Base-by-base conservation (phyloP, 2,888 invertebrate genomes). In the Mycalesis mineus region DNA sequence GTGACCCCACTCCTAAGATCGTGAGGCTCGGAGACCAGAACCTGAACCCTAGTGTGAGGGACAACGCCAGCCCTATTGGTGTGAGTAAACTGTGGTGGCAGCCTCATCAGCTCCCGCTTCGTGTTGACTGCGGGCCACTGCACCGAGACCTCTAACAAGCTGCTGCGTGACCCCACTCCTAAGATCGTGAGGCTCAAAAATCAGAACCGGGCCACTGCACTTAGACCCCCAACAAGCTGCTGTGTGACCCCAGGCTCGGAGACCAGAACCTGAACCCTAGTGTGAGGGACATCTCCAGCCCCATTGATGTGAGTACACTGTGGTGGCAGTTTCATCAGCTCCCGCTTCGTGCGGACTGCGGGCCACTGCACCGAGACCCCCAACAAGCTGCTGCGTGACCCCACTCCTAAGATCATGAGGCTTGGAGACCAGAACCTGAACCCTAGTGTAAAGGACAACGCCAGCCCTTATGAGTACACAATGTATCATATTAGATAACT, bases 61-160 rank as follows among this genome's bases (percentile, higher is more conserved):
- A 92, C 53, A 90, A 88, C 0, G n/a, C n/a, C n/a, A n/a, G n/a
- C n/a, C n/a, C n/a, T n/a, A n/a, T n/a, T n/a, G 66, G 67, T 11
- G 68, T 70, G 0, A 75, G 71, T 13, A 69, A 73, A 0, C 84
- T 95, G 95, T 67, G 94, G 94, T 0, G 95, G 94, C 0, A 91
- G 91, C 9, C 80, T 95, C 7, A 91, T 95, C 56, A 92, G 92
- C 53, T 88, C 91, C 0, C 80, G 82, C 7, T 94, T 91, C 73
- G 91, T 95, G 31, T 71, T 95, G 3, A 93, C 94, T 0, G 94
- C 94, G 0, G 94, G 93, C 72, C 92, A 83, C 58, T 74, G 79
- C 63, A 71, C 60, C n/a, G 56, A 68, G 0, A 69, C 77, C 51
- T 68, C 75, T 0, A 69, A 22, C 42, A 52, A 31, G 11, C 48